A percentile compares a stretch with the other conserved stretches of the same genome.
phyloP scores from a whole-genome alignment of 2,888 invertebrate species.

The Phalera bucephala region DNA sequence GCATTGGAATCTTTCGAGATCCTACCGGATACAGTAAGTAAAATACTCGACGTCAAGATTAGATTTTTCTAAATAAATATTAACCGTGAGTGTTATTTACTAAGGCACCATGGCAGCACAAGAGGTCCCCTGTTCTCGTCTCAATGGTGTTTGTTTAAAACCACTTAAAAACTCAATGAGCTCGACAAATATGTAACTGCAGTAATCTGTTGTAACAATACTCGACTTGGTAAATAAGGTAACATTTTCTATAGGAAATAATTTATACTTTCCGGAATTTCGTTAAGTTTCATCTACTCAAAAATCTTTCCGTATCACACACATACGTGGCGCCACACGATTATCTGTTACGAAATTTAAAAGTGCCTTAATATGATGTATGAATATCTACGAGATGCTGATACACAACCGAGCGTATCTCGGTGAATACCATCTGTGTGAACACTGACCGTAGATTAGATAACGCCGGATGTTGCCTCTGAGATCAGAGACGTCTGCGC shows the following conservation, averaged over 20 bases:
- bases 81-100: conserved; percentile 53
- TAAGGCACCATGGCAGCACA: conserved; percentile 51
- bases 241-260: too few species aligned
- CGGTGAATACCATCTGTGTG: conserved; percentile 58
- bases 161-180: conserved; percentile 67
- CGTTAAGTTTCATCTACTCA: too few species aligned
- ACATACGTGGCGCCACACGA: too few species aligned
- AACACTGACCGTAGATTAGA: conserved; percentile 81
- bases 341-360: too few species aligned
- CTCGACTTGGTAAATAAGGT: conserved; percentile 42
- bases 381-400: too few species aligned
- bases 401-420: conserved; percentile 51
- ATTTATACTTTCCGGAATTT: too few species aligned
- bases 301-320: too few species aligned
- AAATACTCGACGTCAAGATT: conserved; percentile 64
- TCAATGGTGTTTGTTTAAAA: conserved; percentile 75
- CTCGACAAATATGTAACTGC: conserved; percentile 59
- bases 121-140: conserved; percentile 59
- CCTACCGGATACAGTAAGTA: conserved; percentile 67
- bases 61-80: conserved; percentile 69
- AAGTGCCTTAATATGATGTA: too few species aligned
- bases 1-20: conserved; percentile 33
- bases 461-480: conserved; percentile 73
- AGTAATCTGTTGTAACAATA: conserved; percentile 68
- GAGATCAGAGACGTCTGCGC: conserved; percentile 45